Evolutionary conservation across 2,113 vertebrate species (phyloP), one percentile per base, ranked within the genome.

Genomic region (Xerus inauris): DNA sequence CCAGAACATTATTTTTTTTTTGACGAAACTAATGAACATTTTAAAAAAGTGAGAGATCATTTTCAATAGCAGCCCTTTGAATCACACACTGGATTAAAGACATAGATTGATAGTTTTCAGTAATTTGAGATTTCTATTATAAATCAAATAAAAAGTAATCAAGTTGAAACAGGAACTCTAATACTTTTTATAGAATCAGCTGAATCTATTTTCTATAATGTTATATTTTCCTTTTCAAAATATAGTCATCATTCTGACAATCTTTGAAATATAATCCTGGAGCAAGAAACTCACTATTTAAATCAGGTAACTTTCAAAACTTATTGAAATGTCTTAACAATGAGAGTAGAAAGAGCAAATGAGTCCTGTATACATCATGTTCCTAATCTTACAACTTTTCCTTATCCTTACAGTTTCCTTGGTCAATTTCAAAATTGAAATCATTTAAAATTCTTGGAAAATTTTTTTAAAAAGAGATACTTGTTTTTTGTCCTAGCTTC

Each of bases 111-210:
- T 89, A 59, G 32, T 77, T 73, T 92, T 87, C 38, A 64, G 26
- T 89, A 59, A 51, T 76, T 87, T 92, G 3, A 87, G 76, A 62
- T 20, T 84, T 87, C 35, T 95, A 17, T 80, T 79, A 95, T 49
- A 67, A 93, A 80, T 84, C 28, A 90, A 85, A 64, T 57, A 64
- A 86, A 35, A 94, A 94, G 69, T 72, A 95, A 83, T 72, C 26
- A 67, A 30, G 30, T 51, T 83, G 32, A 89, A 72, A 71, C 10
- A 77, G 13, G 10, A 47, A 89, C 26, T 91, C 3, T 67, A 82
- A 40, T 47, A 54, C 2, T 79, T 89, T 85, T 72, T n/a, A 91
- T 81, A 83, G 54, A 80, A 49, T 84, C 51, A 80, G 62, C 67
- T 40, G 16, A 83, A 87, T 87, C 51, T 16, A 42, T 69, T 69